A percentile compares a stretch with the other conserved stretches of the same genome.
phyloP scores from a whole-genome alignment of 2,888 invertebrate species.

The Troilus luridus region DNA sequence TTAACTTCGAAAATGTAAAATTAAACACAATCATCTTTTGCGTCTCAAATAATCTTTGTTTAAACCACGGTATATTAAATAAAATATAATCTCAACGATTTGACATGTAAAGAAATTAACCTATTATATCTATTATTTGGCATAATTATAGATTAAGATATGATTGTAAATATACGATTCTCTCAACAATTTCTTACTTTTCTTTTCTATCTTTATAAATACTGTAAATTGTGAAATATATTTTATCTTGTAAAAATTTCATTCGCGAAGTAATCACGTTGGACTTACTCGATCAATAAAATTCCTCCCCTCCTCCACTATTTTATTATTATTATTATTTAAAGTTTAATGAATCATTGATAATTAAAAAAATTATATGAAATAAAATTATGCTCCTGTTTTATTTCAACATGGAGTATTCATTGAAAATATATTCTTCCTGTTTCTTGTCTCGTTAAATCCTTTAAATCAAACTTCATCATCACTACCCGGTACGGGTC shows the following conservation, averaged over 20 bases:
- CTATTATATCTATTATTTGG: background rate
- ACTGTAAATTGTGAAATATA: background rate
- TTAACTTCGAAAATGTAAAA: background rate
- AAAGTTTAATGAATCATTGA: background rate
- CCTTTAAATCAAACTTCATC: background rate
- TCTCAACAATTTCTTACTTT: background rate
- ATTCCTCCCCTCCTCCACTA: background rate
- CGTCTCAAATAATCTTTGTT: background rate
- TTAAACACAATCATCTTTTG: background rate
- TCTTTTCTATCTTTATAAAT: background rate
- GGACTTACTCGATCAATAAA: background rate
- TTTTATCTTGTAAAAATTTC: background rate
- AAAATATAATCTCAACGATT: background rate
- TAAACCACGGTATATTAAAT: background rate
- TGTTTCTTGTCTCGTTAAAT: background rate
- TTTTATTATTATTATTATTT: background rate
- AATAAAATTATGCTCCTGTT: background rate
- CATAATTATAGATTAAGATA: background rate
- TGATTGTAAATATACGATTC: background rate
- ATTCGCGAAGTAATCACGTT: background rate
- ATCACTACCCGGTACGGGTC: no score
- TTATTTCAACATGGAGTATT: background rate
- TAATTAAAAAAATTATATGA: background rate
- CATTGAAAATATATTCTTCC: background rate
- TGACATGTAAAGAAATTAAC: background rate